Evolutionary conservation across 2,797 vertebrate species (phyloP).

Genomic region (Yasuhikotakia modesta): DNA sequence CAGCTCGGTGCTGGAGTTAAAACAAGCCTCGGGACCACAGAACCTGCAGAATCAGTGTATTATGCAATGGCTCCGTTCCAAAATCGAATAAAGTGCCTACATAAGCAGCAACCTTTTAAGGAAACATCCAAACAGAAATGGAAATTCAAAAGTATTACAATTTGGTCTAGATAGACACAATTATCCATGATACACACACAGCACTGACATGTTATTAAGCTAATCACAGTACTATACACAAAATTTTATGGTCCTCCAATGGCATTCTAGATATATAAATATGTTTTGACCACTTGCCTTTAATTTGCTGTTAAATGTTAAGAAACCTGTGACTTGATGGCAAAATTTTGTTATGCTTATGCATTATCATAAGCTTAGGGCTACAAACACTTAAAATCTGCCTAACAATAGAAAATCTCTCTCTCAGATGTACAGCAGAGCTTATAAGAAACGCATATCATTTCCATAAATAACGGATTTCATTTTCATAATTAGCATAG

Average conservation of each 20-base stretch:
- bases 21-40: slow-evolving; percentile 11
- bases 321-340: background rate
- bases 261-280: too few relatives aligned
- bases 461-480: slow-evolving; percentile 71
- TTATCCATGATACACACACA: too few relatives aligned
- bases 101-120: background rate
- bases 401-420: slow-evolving; percentile 52
- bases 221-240: background rate
- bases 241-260: too few relatives aligned
- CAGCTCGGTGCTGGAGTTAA: slow-evolving; percentile 36
- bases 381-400: slow-evolving; percentile 29
- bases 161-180: too few relatives aligned
- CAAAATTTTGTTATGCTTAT: slow-evolving; percentile 8
- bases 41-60: slow-evolving; percentile 31
- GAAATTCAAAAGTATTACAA: background rate
- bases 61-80: slow-evolving; percentile 19
- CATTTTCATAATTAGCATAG: slow-evolving; percentile 79
- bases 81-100: slow-evolving; percentile 2
- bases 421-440: slow-evolving; percentile 52
- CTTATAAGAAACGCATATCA: slow-evolving; percentile 60
- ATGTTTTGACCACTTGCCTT: too few relatives aligned
- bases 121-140: too few relatives aligned
- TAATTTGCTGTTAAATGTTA: slow-evolving; percentile 1
- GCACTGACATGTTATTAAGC: too few relatives aligned
- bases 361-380: slow-evolving; percentile 38